phyloP scores from a whole-genome alignment of 2,888 invertebrate genomes.

The Gasteruption jaculator region DNA sequence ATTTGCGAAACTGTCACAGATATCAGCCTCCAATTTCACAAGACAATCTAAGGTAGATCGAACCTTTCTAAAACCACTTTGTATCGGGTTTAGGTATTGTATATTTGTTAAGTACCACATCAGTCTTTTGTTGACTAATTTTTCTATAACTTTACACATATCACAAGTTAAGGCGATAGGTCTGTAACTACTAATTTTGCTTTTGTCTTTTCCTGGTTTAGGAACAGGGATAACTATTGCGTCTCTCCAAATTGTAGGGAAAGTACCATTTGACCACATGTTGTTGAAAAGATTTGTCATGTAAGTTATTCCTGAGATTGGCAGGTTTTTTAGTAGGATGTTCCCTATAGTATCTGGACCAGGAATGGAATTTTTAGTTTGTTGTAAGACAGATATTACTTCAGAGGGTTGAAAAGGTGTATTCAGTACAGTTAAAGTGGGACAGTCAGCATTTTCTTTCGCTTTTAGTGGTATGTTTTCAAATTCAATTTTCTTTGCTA shows the following conservation, averaged over 20 bases:
- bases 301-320: background rate
- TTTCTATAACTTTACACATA: slow-evolving; percentile 23
- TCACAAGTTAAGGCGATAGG: slow-evolving; percentile 21
- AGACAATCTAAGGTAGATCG: slow-evolving; percentile 22
- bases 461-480: background rate
- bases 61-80: slow-evolving; percentile 20
- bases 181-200: slow-evolving; percentile 13
- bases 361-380: slow-evolving; percentile 10
- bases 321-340: slow-evolving; percentile 18
- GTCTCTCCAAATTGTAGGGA: slow-evolving; percentile 17
- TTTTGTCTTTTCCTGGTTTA: slow-evolving; percentile 19
- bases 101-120: slow-evolving; percentile 20
- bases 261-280: slow-evolving; percentile 14
- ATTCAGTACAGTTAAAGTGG: too few relatives aligned
- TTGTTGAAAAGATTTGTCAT: slow-evolving; percentile 18
- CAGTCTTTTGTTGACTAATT: slow-evolving; percentile 20
- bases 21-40: slow-evolving; percentile 15
- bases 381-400: slow-evolving; percentile 4
- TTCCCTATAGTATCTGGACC: slow-evolving; percentile 19
- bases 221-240: slow-evolving; percentile 18
- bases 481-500: background rate
- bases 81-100: slow-evolving; percentile 14
- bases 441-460: background rate
- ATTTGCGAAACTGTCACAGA: slow-evolving; percentile 15
- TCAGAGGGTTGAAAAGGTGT: too few relatives aligned